A percentile compares a stretch with the other conserved stretches of the same genome.
Evolutionary conservation across 2,797 vertebrate genomes (phyloP).

Genomic region (Taenioides sp.): DNA sequence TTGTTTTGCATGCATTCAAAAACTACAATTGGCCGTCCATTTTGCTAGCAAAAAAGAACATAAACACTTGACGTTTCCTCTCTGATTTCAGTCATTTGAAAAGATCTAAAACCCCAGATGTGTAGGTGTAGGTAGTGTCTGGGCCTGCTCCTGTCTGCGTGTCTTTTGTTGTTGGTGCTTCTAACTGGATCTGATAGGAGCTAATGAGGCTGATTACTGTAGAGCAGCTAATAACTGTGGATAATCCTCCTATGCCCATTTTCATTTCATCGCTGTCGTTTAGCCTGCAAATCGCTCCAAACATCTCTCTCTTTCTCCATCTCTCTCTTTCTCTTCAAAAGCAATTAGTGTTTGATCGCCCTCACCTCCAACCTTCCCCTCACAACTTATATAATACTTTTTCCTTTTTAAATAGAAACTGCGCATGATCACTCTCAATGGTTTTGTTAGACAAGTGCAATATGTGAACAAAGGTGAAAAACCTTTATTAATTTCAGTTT

Average conservation of each 20-base stretch:
- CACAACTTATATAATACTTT: slow-evolving; percentile 23
- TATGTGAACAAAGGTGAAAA: background rate
- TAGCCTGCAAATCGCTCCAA: slow-evolving; percentile 51
- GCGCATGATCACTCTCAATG: background rate
- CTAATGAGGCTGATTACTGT: slow-evolving; percentile 74
- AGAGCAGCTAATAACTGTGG: slow-evolving; percentile 69
- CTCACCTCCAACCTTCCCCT: slow-evolving; percentile 15
- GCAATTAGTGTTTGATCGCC: slow-evolving; percentile 31
- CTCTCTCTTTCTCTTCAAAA: slow-evolving; percentile 8
- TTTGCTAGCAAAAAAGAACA: background rate
- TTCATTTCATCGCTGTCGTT: slow-evolving; percentile 55
- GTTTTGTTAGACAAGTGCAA: background rate
- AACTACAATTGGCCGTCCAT: too few species aligned
- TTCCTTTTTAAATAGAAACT: background rate
- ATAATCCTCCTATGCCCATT: slow-evolving; percentile 61
- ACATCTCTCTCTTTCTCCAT: slow-evolving; percentile 46
- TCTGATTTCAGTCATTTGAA: background rate
- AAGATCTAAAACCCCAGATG: background rate
- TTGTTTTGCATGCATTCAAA: too few species aligned
- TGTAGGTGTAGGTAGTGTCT: slow-evolving; percentile 18
- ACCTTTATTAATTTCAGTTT: too few species aligned
- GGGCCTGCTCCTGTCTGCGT: slow-evolving; percentile 9
- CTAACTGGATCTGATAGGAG: slow-evolving; percentile 69
- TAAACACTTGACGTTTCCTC: background rate
- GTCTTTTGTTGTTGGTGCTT: slow-evolving; percentile 62